Evolutionary conservation across 1,140 invertebrate species (phyloP).

Genomic region (Pectinophora gossypiella): DNA sequence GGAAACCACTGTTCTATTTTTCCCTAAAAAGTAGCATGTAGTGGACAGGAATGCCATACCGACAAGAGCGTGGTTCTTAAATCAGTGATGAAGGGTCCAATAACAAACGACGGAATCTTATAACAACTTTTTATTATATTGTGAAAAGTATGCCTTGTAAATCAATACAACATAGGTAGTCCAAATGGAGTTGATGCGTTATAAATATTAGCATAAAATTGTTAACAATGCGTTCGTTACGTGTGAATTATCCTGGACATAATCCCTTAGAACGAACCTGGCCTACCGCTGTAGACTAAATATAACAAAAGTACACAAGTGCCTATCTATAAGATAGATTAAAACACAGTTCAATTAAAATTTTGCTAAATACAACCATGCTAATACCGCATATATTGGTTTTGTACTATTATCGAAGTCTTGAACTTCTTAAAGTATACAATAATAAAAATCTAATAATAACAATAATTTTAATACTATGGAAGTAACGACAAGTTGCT

Average conservation of each 20-base stretch:
- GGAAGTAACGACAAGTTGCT: slow-evolving; percentile 33
- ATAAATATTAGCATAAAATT: slow-evolving; percentile 66
- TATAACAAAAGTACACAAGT: slow-evolving; percentile 3
- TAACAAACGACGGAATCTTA: too few relatives aligned
- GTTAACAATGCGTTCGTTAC: slow-evolving; percentile 38
- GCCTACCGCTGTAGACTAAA: slow-evolving; percentile 8
- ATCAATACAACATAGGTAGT: too few relatives aligned
- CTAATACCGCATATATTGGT: slow-evolving; percentile 58
- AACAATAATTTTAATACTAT: slow-evolving; percentile 43
- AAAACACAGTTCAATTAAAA: slow-evolving; percentile 18
- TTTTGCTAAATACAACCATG: slow-evolving; percentile 42
- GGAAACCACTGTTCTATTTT: too few relatives aligned
- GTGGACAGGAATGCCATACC: too few relatives aligned
- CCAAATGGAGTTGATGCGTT: slow-evolving; percentile 37
- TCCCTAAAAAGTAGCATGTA: too few relatives aligned
- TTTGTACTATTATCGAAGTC: slow-evolving; percentile 63
- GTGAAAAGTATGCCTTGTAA: too few relatives aligned
- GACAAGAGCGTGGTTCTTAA: too few relatives aligned
- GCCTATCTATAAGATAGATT: slow-evolving; percentile 65
- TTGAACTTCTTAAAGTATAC: slow-evolving; percentile 38
- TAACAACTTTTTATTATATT: too few relatives aligned
- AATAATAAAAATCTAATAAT: slow-evolving; percentile 56
- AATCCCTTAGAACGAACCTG: slow-evolving; percentile 19
- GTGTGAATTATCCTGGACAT: slow-evolving; percentile 57
- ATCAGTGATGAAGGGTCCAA: too few relatives aligned